Base-by-base conservation (phyloP, 2,797 vertebrate species). In the Brotogeris chrysoptera region DNA sequence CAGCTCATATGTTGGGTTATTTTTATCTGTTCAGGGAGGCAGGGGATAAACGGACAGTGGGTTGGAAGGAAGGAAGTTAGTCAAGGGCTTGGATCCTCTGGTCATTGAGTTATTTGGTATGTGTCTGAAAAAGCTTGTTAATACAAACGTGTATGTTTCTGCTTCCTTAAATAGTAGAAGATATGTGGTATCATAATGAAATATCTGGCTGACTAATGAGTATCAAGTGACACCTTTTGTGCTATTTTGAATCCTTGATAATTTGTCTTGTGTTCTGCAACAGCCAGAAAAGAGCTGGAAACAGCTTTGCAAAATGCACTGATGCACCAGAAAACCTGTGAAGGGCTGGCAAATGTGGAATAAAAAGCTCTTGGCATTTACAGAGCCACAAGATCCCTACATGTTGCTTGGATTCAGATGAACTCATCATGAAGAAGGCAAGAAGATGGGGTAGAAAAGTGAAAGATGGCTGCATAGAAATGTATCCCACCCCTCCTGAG, bases 1-100 rank as follows among this genome's bases (percentile, higher is more conserved):
- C 96, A 97, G 93, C 82, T 97, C 95, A 86, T 94, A 88, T 36
- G 39, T 36, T 77, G 88, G 66, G 63, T n/a, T 97, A 97, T 97
- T 97, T 97, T 96, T 94, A 92, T 86, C 83, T 65, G 88, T 91
- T 86, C 15, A 23, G 64, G 91, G 64, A 94, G 63, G 41, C 18
- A 34, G 36, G 41, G 59, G 50, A 66, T 41, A 72, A 85, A 90
- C 30, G 91, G 87, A 90, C 6, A 13, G 55, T 10, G 0, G 14
- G 44, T 64, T 0, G 3, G 65, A 44, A 88, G 39, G 53, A 80
- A 89, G 68, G 60, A n/a, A 94, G 63, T 50, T 64, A 65, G 61
- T 66, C 39, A 80, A 93, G 28, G 49, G 34, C 53, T 69, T 39
- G 76, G 32, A 64, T 84, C 32, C 60, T 83, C 70, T 90, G 78